Conservation (phyloP, 1,140 invertebrate species). For the Portunus trituberculatus region DNA sequence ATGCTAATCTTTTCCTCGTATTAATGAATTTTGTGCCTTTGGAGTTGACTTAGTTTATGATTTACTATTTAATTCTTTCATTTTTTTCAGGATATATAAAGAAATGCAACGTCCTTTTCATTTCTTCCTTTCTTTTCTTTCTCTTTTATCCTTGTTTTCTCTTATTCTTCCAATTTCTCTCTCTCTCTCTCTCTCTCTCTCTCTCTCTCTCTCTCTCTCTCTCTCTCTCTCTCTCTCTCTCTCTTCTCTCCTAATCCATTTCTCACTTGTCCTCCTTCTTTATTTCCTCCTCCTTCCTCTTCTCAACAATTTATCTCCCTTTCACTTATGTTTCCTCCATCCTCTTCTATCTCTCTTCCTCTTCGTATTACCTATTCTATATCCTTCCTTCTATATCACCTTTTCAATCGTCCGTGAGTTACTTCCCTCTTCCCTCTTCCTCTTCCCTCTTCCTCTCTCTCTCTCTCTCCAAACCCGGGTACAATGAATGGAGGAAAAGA, state of each 20-base stretch:
- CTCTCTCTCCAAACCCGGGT: no score
- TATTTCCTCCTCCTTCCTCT: neutral
- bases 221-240: neutral
- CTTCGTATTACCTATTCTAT: neutral
- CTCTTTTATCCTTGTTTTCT: neutral
- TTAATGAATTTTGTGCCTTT: no score
- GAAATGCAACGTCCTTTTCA: no score
- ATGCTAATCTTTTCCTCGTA: no score
- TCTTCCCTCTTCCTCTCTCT: no score
- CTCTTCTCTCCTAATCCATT: neutral
- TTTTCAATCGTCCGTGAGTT: neutral
- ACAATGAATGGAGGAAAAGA: no score
- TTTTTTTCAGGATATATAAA: no score
- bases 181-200: neutral
- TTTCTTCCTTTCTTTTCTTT: no score
- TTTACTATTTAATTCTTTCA: no score
- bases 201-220: neutral
- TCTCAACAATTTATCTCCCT: neutral
- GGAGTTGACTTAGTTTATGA: no score
- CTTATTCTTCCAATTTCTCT: neutral
- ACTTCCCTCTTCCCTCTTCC: no score
- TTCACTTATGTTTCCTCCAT: neutral
- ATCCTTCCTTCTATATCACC: slow-evolving; percentile 5
- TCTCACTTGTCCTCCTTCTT: neutral
- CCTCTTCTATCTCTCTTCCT: neutral